phyloP scores from a whole-genome alignment of 2,888 invertebrate species.

The Lithosia quadra region DNA sequence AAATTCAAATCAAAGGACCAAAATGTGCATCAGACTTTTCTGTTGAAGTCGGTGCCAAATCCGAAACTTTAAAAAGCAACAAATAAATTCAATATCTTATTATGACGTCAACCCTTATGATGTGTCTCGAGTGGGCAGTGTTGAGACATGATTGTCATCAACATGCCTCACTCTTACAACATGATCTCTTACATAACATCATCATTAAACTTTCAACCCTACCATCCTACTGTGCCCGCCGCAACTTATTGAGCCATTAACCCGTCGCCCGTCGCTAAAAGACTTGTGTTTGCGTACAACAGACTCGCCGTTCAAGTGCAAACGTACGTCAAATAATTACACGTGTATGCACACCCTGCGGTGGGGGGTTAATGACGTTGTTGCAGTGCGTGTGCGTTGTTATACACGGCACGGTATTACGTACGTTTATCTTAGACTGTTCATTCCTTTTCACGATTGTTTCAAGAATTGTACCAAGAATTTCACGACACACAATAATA shows the following conservation, averaged over 20 bases:
- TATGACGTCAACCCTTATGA: too few relatives aligned
- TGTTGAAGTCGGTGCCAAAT: too few relatives aligned
- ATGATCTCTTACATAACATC: neutral
- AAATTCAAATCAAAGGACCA: too few relatives aligned
- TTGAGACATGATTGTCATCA: too few relatives aligned
- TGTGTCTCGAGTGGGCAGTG: too few relatives aligned
- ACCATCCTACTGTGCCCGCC: neutral
- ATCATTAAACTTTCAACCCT: constrained; percentile 13
- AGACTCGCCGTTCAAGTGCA: constrained; percentile 27
- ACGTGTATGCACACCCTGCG: constrained; percentile 34
- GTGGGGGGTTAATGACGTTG: constrained; percentile 11
- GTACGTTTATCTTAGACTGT: neutral
- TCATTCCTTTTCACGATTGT: neutral
- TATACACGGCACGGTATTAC: constrained; percentile 11
- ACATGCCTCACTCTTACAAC: neutral
- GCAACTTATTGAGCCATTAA: constrained; percentile 33
- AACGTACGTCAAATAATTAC: constrained; percentile 47
- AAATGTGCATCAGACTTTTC: too few relatives aligned
- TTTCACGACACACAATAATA: too few relatives aligned
- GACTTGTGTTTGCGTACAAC: constrained; percentile 30
- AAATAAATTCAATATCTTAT: too few relatives aligned
- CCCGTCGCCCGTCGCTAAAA: constrained; percentile 23
- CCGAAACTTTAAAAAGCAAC: too few relatives aligned
- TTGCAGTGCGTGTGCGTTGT: constrained; percentile 11
- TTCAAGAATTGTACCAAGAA: too few relatives aligned